phyloP scores from a whole-genome alignment of 2,888 invertebrate genomes.

The Dorcus parallelipipedus region DNA sequence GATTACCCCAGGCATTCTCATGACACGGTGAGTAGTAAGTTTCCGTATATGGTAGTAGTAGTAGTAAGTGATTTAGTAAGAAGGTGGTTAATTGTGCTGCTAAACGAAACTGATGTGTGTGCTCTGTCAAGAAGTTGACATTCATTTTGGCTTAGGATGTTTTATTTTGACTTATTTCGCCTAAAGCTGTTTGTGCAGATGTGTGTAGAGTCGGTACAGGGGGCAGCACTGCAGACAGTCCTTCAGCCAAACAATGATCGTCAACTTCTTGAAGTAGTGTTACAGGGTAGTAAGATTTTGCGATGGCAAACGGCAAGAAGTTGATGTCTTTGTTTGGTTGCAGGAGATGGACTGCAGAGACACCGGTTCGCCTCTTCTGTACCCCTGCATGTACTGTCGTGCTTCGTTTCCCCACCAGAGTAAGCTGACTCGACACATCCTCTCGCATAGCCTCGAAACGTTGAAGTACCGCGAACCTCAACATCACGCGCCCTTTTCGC shows the following conservation, averaged over 20 bases:
- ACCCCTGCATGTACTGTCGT: slow-evolving; percentile 87
- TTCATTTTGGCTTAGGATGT: slow-evolving; percentile 88
- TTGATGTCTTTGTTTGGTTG: slow-evolving; percentile 91
- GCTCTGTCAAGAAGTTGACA: slow-evolving; percentile 88
- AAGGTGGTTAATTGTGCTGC: slow-evolving; percentile 10
- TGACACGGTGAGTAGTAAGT: slow-evolving; percentile 69
- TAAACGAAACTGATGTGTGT: slow-evolving; percentile 5
- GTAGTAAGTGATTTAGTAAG: not conserved
- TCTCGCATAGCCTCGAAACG: slow-evolving; percentile 84
- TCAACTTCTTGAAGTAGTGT: slow-evolving; percentile 72
- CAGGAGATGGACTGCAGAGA: slow-evolving; percentile 78
- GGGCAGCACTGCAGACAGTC: slow-evolving; percentile 36
- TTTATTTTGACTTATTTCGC: slow-evolving; percentile 52
- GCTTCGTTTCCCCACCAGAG: slow-evolving; percentile 85
- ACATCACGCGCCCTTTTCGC: slow-evolving; percentile 52
- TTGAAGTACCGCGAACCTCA: slow-evolving; percentile 79
- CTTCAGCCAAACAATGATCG: slow-evolving; percentile 75
- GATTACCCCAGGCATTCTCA: slow-evolving; percentile 75
- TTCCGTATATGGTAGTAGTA: not conserved
- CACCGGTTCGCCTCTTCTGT: slow-evolving; percentile 57
- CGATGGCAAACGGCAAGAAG: slow-evolving; percentile 68
- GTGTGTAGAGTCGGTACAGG: slow-evolving; percentile 19
- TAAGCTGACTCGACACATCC: slow-evolving; percentile 85
- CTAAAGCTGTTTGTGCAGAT: slow-evolving; percentile 35
- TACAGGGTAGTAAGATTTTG: slow-evolving; percentile 30